Conservation (phyloP, 2,797 vertebrate species). For the Harpagifer antarcticus region DNA sequence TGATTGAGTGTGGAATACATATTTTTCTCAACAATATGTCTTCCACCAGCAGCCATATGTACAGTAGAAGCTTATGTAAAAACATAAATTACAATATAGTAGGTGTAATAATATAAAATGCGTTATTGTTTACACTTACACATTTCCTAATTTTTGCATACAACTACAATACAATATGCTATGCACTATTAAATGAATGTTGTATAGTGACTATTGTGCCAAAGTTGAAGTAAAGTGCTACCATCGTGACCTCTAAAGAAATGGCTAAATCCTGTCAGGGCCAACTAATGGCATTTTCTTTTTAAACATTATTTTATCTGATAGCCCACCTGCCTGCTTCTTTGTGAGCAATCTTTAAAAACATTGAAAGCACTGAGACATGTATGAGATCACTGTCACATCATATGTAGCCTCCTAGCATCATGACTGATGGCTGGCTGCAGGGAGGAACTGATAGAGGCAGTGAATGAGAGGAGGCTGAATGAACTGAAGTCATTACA, state of each 20-base stretch:
- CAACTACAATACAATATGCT: not conserved
- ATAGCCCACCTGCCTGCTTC: not conserved
- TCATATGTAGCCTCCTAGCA: not conserved
- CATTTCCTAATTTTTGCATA: not conserved
- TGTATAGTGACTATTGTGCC: too few species aligned
- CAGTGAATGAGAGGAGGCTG: not conserved
- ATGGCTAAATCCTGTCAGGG: too few species aligned
- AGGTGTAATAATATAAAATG: too few species aligned
- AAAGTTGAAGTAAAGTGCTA: not conserved
- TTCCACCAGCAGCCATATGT: not conserved
- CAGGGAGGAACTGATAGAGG: not conserved
- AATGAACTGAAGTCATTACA: slow-evolving; percentile 4
- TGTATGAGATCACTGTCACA: not conserved
- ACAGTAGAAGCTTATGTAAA: not conserved
- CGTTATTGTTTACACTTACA: not conserved
- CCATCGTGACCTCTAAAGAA: too few species aligned
- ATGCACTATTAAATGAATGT: not conserved
- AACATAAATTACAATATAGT: not conserved
- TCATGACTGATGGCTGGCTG: not conserved
- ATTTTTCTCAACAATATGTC: not conserved
- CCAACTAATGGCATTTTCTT: too few species aligned
- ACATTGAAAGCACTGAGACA: not conserved
- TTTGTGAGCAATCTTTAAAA: not conserved
- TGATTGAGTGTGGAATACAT: not conserved
- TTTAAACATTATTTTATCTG: not conserved